These are phyloP conservation scores for Melanophora roralis DNA, from an alignment of 2,888 invertebrate species.

Conservation along the genomic window DNA sequence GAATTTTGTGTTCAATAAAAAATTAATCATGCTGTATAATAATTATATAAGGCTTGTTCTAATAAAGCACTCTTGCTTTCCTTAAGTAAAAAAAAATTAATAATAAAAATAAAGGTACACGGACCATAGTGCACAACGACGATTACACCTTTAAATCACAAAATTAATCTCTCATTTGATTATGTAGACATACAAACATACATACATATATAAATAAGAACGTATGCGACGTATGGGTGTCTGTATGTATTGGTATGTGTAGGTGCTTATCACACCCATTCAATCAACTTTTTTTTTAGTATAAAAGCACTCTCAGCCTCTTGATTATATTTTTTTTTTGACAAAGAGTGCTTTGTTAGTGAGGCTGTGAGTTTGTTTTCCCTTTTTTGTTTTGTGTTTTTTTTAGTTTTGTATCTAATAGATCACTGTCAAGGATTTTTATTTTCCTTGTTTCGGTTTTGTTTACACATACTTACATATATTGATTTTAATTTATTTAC, in stretches of 20 bases:
- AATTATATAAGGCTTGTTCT: too few relatives aligned
- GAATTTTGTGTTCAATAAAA: too few relatives aligned
- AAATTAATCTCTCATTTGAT: too few relatives aligned
- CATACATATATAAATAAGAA: background rate
- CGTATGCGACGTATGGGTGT: background rate
- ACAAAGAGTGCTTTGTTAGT: slow-evolving; percentile 44
- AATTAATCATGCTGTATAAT: too few relatives aligned
- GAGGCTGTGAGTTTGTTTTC: slow-evolving; percentile 16
- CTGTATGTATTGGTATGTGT: background rate
- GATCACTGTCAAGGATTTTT: slow-evolving; percentile 58
- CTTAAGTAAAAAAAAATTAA: too few relatives aligned
- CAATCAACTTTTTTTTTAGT: too few relatives aligned
- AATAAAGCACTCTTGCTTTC: too few relatives aligned
- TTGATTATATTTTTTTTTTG: slow-evolving; percentile 5
- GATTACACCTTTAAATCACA: background rate
- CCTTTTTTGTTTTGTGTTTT: background rate
- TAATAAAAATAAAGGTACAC: too few relatives aligned
- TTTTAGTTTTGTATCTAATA: slow-evolving; percentile 25
- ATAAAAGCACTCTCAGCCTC: too few relatives aligned
- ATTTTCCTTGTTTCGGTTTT: slow-evolving; percentile 17
- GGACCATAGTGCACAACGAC: too few relatives aligned
- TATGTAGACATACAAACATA: background rate
- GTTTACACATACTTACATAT: background rate
- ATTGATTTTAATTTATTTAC: slow-evolving; percentile 48
- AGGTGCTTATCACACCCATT: background rate